Percentiles rank a stretch among this genome's conserved stretches.
These are phyloP conservation scores for Cantharis rufa DNA, from an alignment of 2,888 invertebrate genomes.

Conservation along the genomic window DNA sequence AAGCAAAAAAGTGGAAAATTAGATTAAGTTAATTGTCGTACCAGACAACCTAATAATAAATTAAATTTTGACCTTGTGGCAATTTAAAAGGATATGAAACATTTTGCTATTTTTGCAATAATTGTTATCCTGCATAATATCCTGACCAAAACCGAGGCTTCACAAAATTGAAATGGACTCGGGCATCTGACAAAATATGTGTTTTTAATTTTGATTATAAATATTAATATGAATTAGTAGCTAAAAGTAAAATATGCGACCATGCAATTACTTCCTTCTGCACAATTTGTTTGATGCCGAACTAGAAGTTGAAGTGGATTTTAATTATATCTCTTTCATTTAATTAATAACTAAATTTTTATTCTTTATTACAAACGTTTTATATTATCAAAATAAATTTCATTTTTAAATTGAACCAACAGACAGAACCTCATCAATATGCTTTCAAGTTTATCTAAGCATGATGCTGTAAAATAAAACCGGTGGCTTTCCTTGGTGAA, in stretches of 20 bases:
- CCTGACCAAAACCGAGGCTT: neutral
- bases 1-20: neutral
- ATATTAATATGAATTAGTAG: neutral
- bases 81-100: neutral
- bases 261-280: neutral
- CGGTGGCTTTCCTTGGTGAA: conserved; percentile 3
- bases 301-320: neutral
- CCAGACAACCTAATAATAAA: neutral
- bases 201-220: neutral
- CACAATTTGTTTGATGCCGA: neutral
- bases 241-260: neutral
- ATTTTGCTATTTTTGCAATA: neutral
- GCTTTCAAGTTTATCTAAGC: conserved; percentile 15
- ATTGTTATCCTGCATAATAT: neutral
- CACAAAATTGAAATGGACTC: neutral
- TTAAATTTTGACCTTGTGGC: neutral
- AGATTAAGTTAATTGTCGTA: neutral
- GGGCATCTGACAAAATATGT: neutral
- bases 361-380: neutral
- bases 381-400: neutral
- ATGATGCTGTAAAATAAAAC: conserved; percentile 14
- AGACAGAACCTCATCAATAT: conserved; percentile 11
- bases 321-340: neutral
- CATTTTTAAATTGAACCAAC: conserved; percentile 1
- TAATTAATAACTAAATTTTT: neutral